Evolutionary conservation across 2,797 vertebrate species (phyloP), one percentile per base, ranked within the genome.

Genomic region (Megalops cyprinoides): DNA sequence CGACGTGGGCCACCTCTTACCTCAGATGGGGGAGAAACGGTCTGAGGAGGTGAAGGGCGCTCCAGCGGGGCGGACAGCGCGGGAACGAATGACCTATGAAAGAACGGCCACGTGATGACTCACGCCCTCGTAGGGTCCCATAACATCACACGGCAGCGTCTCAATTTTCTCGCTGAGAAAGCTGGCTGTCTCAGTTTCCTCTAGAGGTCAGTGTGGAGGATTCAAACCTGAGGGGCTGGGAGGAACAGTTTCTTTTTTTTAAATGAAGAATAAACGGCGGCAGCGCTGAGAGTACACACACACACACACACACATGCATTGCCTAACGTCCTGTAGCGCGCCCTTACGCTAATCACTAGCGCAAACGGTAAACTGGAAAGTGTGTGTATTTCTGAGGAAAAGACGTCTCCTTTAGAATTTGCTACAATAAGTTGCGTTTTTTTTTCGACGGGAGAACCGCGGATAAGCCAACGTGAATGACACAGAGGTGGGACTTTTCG

Each of bases 171-270:
- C 28, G 0, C 62, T 23, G 34, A 56, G 44, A 4, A 23, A 3
- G 14, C 23, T 44, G 77, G 14, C 20, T 15, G 60, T 55, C 34
- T 58, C 20, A n/a, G n/a, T 28, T 25, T 14, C 76, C 76, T 78
- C 55, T 78, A 78, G 76, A 48, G 58, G 76, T 46, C 76, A 65
- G 76, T 78, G 76, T 78, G 58, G 76, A 60, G 56, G 48, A 31
- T 65, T 18, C 39, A 46, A 78, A 60, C 39, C 76, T 46, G 56
- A 78, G 62, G 76, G 55, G 55, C 3, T 78, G 75, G 76, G 53
- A 23, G 42, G 44, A 28, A 42, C 39, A 62, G 56, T 71, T 71
- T 44, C 39, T 42, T 71, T 71, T 9, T 18, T 42, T n/a, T n/a
- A n/a, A 34, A 55, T 76, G 39, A 76, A 76, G 74, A 34, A 76